Percentiles rank a stretch among this genome's conserved stretches.
phyloP scores from a whole-genome alignment of 1,140 invertebrate species.

The Bombus cullumanus region DNA sequence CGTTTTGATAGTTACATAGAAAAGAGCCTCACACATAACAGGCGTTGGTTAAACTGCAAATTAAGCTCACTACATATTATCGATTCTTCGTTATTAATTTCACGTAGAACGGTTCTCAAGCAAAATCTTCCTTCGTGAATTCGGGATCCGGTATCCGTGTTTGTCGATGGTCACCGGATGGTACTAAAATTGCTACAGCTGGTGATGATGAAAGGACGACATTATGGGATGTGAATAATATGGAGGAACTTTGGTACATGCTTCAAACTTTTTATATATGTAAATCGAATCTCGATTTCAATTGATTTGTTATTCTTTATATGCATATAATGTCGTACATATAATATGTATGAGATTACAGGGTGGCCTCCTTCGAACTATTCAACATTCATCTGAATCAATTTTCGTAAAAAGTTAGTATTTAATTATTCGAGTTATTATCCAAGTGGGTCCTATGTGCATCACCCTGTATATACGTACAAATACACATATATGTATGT shows the following conservation, averaged over 20 bases:
- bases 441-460: not conserved
- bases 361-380: not conserved
- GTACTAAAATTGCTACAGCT: slow-evolving; percentile 85
- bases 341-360: not conserved
- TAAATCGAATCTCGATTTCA: not conserved
- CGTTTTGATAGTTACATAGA: not conserved
- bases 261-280: not conserved
- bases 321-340: not conserved
- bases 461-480: not conserved
- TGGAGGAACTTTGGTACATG: slow-evolving; percentile 83
- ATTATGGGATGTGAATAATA: slow-evolving; percentile 86
- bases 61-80: not conserved
- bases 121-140: slow-evolving; percentile 81
- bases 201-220: slow-evolving; percentile 89
- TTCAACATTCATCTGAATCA: not conserved
- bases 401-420: not conserved
- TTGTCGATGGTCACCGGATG: slow-evolving; percentile 87
- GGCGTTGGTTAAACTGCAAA: no score
- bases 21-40: not conserved
- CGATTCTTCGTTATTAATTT: slow-evolving; percentile 9
- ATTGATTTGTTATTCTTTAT: not conserved
- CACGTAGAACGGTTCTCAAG: slow-evolving; percentile 80
- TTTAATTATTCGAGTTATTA: not conserved
- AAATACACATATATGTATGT: not conserved
- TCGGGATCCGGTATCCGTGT: slow-evolving; percentile 79